Conservation (phyloP, 2,113 vertebrate genomes). For the Notothenia rossii region DNA sequence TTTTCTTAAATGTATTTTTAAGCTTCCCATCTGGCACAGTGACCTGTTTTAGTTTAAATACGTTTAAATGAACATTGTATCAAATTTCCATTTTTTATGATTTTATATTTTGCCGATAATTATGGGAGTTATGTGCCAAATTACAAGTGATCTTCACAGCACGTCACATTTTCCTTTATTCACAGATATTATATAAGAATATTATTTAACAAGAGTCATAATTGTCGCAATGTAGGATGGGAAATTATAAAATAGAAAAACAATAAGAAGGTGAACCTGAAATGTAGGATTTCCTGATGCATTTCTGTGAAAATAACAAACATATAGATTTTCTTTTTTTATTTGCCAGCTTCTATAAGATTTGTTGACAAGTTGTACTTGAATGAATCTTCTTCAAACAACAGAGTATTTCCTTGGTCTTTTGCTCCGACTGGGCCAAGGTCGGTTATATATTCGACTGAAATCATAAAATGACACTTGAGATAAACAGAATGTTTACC, state of each 20-base stretch:
- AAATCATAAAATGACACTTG: slow-evolving; percentile 99
- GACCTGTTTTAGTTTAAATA: background rate
- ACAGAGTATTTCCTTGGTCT: slow-evolving; percentile 93
- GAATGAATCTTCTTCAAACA: slow-evolving; percentile 92
- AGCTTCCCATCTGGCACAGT: too few species aligned
- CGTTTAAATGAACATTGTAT: background rate
- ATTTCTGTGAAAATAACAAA: slow-evolving; percentile 62
- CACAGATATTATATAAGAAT: background rate
- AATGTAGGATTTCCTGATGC: slow-evolving; percentile 64
- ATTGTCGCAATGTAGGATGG: background rate
- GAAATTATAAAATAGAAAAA: slow-evolving; percentile 24
- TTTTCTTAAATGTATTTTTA: background rate
- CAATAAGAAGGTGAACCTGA: slow-evolving; percentile 12
- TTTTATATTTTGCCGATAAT: background rate
- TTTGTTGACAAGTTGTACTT: slow-evolving; percentile 91
- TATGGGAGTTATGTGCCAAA: background rate
- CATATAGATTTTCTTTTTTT: slow-evolving; percentile 78
- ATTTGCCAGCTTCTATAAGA: slow-evolving; percentile 86
- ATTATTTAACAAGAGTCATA: background rate
- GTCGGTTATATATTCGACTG: slow-evolving; percentile 98
- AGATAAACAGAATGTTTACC: slow-evolving; percentile 99
- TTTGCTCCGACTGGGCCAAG: slow-evolving; percentile 94
- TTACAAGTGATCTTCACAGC: background rate
- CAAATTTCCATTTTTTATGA: slow-evolving; percentile 4
- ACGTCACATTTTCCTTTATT: background rate